Conservation (phyloP, 2,113 vertebrate genomes). For the Lamprologus tigripictilis region DNA sequence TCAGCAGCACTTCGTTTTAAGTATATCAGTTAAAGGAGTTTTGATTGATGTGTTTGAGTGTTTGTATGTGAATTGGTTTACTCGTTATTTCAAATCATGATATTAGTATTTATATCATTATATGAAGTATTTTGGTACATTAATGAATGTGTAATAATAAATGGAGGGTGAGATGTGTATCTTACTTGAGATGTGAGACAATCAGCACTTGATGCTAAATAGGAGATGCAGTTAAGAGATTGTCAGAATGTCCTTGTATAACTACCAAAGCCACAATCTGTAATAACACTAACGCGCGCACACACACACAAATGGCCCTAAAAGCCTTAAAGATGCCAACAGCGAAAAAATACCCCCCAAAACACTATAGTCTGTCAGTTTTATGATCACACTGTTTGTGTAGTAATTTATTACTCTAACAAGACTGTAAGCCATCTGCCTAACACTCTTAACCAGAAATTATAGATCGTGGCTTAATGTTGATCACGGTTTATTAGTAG, state of each 20-base stretch:
- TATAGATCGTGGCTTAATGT: constrained; percentile 45
- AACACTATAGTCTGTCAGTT: not conserved
- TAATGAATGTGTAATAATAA: constrained; percentile 49
- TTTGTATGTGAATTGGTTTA: constrained; percentile 54
- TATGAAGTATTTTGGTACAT: constrained; percentile 61
- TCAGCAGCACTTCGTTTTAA: constrained; percentile 33
- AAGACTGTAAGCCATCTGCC: constrained; percentile 1
- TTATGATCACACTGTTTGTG: constrained; percentile 9
- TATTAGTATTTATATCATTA: constrained; percentile 57
- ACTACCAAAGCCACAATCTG: constrained; percentile 55
- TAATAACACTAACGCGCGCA: not conserved
- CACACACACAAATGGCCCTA: not conserved
- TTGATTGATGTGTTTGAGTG: constrained; percentile 57
- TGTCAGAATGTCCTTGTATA: constrained; percentile 35
- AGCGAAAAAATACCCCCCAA: not conserved
- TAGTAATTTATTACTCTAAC: constrained; percentile 5
- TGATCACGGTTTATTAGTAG: constrained; percentile 50
- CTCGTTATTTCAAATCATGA: constrained; percentile 36
- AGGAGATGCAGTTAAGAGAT: constrained; percentile 11
- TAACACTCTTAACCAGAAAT: not conserved
- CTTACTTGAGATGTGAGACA: constrained; percentile 45
- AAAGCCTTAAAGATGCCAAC: constrained; percentile 19
- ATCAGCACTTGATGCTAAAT: constrained; percentile 45
- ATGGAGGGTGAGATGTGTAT: constrained; percentile 7
- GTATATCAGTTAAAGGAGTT: constrained; percentile 36